Percentiles rank a stretch among this genome's conserved stretches.
phyloP scores from a whole-genome alignment of 2,888 invertebrate species.

The Drosophila anceps region DNA sequence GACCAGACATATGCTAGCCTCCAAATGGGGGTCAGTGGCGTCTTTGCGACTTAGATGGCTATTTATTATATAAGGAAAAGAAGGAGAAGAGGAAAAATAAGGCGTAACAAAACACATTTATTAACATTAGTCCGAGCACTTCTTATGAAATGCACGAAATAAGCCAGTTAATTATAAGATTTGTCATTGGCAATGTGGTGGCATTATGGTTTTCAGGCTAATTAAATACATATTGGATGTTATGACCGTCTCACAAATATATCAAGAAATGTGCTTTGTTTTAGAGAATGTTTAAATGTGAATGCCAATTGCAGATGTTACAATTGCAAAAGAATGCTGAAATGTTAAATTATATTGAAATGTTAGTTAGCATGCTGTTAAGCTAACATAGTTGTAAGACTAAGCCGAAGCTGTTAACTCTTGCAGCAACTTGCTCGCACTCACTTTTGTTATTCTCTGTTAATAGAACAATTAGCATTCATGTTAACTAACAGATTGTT shows the following conservation, averaged over 20 bases:
- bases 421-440: no score
- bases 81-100: no score
- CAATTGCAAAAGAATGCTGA: neutral
- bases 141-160: constrained; percentile 50
- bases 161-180: constrained; percentile 69
- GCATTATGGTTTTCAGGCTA: constrained; percentile 14
- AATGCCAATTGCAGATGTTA: neutral
- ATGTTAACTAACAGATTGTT: neutral
- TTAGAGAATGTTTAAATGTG: neutral
- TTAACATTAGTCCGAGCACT: constrained; percentile 67
- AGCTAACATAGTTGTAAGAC: neutral
- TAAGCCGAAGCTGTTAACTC: no score
- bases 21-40: constrained; percentile 36
- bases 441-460: no score
- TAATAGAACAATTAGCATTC: neutral
- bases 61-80: constrained; percentile 49
- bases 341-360: neutral
- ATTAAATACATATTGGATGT: constrained; percentile 26
- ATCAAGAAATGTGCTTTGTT: neutral
- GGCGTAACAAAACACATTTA: constrained; percentile 56
- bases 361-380: no score
- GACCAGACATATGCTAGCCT: constrained; percentile 38
- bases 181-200: constrained; percentile 57
- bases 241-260: neutral
- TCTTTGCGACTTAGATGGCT: constrained; percentile 36